Base-by-base conservation (phyloP, 2,888 invertebrate genomes). In the Tinea trinotella region DNA sequence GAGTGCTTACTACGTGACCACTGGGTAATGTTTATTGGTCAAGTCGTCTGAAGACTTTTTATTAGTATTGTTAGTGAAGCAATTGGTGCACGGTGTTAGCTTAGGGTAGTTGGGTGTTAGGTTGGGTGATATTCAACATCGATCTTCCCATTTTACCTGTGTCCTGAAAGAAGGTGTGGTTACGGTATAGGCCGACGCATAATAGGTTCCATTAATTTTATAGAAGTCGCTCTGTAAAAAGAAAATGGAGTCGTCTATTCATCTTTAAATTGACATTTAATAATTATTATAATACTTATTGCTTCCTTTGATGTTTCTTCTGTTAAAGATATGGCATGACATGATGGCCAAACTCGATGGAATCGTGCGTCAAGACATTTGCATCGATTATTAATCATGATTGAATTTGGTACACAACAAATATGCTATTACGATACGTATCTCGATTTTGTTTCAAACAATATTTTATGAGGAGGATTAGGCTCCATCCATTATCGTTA, bases 191-290 rank as follows among this genome's bases (percentile, higher is more conserved):
- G 74, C 70, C 64, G 79, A 74, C 67, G 74, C 70, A 70, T 76
- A 77, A 74, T 72, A 78, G 60, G 83, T 76, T 66, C 78, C 84
- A 64, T 85, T 85, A 66, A 82, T 74, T 83, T 78, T 85, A 85
- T 84, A 83, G 84, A 85, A 84, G 84, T 84, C 83, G 59, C 82
- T 84, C 84, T 85, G 84, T 55, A 83, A 85, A 64, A 83, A 78
- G 68, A 79, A 78, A 69, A 58, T 60, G 62, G 15, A 13, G 4
- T 17, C 35, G 13, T 40, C 53, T 53, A 53, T 40, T 40, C 40
- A 48, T 48, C 6, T 40, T 4, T 40, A 30, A 30, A 30, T 30
- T 7, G 30, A 30, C 30, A n/a, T n/a, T 7, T 30, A 7, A n/a
- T 30, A 30, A 30, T 30, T 22, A n/a, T 7, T 22, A 22, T 22